Evolutionary conservation across 1,140 invertebrate genomes (phyloP).

Genomic region (Telenomus remus): DNA sequence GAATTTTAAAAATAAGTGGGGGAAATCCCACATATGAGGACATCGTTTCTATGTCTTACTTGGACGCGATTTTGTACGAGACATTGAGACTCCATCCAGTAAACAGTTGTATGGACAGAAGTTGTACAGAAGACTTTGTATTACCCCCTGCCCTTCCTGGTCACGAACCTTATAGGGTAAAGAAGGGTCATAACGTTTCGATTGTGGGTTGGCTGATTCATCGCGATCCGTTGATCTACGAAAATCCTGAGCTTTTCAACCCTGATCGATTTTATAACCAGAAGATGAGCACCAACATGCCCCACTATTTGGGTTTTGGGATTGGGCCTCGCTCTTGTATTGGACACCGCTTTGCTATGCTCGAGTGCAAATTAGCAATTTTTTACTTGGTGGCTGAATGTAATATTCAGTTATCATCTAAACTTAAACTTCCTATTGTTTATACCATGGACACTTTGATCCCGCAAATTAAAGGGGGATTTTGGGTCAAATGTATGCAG

Average conservation of each 20-base stretch:
- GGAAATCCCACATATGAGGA: constrained; percentile 15
- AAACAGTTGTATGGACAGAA: constrained; percentile 13
- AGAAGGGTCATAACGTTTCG: neutral
- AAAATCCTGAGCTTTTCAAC: neutral
- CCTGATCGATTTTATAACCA: neutral
- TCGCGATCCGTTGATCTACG: neutral
- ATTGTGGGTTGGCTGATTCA: neutral
- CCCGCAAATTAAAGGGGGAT: neutral
- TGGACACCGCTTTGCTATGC: neutral
- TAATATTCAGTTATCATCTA: neutral
- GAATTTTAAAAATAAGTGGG: neutral
- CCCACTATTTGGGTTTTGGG: neutral
- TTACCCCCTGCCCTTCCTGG: constrained; percentile 12
- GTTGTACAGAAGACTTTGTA: constrained; percentile 6
- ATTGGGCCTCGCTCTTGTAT: neutral
- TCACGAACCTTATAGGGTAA: neutral
- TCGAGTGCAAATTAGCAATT: neutral
- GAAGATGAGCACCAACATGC: neutral
- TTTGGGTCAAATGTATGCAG: neutral
- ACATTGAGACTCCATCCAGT: constrained; percentile 15
- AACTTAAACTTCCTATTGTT: neutral
- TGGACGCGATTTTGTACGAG: constrained; percentile 19
- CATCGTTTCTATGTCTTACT: constrained; percentile 8
- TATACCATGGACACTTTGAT: neutral
- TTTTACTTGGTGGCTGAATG: neutral